Percentiles rank a stretch among this genome's conserved stretches.
phyloP scores from a whole-genome alignment of 1,140 invertebrate genomes.

The Cyrtorhinus lividipennis region DNA sequence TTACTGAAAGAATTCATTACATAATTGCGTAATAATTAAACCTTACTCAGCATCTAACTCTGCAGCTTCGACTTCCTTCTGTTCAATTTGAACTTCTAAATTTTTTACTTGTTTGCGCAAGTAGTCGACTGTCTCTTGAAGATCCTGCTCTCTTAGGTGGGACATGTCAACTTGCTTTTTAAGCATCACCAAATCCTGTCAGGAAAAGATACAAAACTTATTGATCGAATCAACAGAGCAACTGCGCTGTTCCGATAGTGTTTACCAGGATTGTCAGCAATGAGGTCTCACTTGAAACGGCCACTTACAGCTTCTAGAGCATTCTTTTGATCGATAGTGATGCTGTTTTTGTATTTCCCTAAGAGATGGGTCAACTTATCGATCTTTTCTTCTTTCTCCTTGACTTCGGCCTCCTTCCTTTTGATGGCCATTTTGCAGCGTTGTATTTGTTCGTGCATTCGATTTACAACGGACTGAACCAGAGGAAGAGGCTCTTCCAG shows the following conservation, averaged over 20 bases:
- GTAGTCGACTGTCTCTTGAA: background rate
- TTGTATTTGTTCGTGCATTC: background rate
- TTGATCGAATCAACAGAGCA: too few species aligned
- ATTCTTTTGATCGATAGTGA: background rate
- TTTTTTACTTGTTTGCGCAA: constrained; percentile 3
- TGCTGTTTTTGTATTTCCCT: background rate
- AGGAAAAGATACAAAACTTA: background rate
- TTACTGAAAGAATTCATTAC: background rate
- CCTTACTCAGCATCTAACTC: background rate
- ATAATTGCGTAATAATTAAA: background rate
- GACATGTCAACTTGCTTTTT: background rate
- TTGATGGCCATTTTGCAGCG: background rate
- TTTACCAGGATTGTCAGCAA: too few species aligned
- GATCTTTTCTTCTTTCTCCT: constrained; percentile 2
- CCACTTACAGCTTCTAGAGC: background rate
- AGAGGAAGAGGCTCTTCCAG: background rate
- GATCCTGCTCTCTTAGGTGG: background rate
- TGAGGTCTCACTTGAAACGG: too few species aligned
- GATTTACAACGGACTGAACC: background rate
- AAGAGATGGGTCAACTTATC: background rate
- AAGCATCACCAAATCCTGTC: background rate
- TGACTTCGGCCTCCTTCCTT: background rate
- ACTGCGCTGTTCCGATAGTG: too few species aligned
- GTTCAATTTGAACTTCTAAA: background rate
- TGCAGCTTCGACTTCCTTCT: background rate